phyloP scores from a whole-genome alignment of 1,140 invertebrate species.

The Anthonomus grandis region DNA sequence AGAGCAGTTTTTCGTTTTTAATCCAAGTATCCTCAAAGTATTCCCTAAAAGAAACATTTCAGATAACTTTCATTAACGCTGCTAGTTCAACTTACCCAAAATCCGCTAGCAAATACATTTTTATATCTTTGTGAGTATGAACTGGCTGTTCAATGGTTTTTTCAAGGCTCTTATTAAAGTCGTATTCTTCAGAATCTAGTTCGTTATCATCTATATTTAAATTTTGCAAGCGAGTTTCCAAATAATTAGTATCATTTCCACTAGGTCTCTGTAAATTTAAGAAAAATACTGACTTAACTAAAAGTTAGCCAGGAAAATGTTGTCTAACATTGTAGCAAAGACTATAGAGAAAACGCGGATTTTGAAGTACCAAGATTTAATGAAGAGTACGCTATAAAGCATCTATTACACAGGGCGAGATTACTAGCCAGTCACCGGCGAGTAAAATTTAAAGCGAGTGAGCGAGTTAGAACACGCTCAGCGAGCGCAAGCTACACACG shows the following conservation, averaged over 20 bases:
- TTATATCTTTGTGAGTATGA: conserved; percentile 15
- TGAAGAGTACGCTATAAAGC: too few relatives aligned
- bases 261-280: not conserved
- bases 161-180: conserved; percentile 18
- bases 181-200: conserved; percentile 24
- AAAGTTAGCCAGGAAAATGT: not conserved
- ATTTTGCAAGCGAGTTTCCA: conserved; percentile 6
- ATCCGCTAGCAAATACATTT: conserved; percentile 42
- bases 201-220: not conserved
- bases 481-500: too few relatives aligned
- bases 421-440: too few relatives aligned
- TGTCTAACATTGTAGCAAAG: not conserved
- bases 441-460: too few relatives aligned
- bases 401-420: too few relatives aligned
- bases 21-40: conserved; percentile 42
- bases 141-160: conserved; percentile 24
- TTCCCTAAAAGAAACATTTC: conserved; percentile 32
- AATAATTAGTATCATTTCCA: conserved; percentile 8
- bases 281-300: not conserved
- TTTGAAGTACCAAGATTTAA: not conserved
- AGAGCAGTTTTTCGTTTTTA: conserved; percentile 38
- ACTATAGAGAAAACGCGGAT: not conserved
- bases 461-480: too few relatives aligned
- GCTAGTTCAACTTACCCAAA: conserved; percentile 32
- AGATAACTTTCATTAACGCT: conserved; percentile 1